Base-by-base conservation (phyloP, 1,140 invertebrate species). In the Drosophila murphyi region DNA sequence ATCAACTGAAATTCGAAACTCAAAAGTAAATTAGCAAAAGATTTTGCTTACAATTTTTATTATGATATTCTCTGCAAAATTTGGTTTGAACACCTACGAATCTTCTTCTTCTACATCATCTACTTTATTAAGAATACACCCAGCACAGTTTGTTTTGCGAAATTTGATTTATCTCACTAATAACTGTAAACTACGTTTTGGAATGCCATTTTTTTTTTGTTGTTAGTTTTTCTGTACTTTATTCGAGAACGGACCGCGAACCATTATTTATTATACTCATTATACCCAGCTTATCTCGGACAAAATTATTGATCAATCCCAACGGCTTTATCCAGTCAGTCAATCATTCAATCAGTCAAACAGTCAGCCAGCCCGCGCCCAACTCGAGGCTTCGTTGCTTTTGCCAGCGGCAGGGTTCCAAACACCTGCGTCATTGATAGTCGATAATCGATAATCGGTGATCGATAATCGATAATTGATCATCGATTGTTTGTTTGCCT, bases 291-390 rank as follows among this genome's bases (percentile, higher is more conserved):
- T 52, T 31, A 41, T n/a, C 20, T 59, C 35, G 67, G 80, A 39
- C 47, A 55, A 70, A 47, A 78, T 55, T 70, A 52, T 62, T n/a
- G 60, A 76, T 43, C 37, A 65, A 54, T 62, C 47, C 6, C 8
- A 54, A 55, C 52, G 61, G 59, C 41, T 64, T 60, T 54, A 77
- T 71, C 60, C 74, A 79, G 74, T 74, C 72, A 71, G 72, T 86
- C 89, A 91, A 88, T 89, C 89, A 91, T 20, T 20, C 20, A 20
- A 20, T 20, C 20, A 20, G 20, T 20, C 20, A 20, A 20, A 1
- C 20, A 20, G 74, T 86, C 89, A 91, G 89, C 89, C 89, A 91
- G 82, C 89, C 89, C 85, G 85, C 89, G 82, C 89, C 89, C 89
- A 80, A 73, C 89, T 91, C 85, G 73, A 62, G 57, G 78, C 60